Conservation (phyloP, 2,797 vertebrate species). For the Crypturellus tataupa region DNA sequence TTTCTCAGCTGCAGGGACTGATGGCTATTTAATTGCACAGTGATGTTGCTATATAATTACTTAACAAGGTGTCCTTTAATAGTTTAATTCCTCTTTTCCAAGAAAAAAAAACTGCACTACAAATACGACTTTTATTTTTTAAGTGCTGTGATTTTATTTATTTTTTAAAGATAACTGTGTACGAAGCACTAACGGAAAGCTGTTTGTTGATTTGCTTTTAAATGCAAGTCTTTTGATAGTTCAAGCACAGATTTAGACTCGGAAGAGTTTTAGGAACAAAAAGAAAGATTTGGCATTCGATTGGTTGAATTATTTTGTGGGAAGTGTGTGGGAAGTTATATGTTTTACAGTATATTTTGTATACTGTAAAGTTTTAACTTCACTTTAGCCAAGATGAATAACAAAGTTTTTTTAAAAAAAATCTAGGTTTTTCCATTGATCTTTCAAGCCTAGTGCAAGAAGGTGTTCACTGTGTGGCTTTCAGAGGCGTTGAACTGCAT, state of each 20-base stretch:
- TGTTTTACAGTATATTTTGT: neutral
- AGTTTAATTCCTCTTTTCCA: slow-evolving; percentile 86
- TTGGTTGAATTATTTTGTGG: neutral
- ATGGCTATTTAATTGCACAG: slow-evolving; percentile 89
- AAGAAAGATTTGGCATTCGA: neutral
- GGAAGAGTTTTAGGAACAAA: neutral
- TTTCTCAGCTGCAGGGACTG: slow-evolving; percentile 88
- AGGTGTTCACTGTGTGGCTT: neutral
- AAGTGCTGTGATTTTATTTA: slow-evolving; percentile 58
- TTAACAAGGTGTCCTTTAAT: slow-evolving; percentile 90
- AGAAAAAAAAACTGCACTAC: slow-evolving; percentile 66
- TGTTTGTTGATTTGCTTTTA: slow-evolving; percentile 67
- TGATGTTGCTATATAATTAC: slow-evolving; percentile 88
- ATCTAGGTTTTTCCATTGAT: neutral
- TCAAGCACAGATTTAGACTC: slow-evolving; percentile 34
- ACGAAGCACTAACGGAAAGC: slow-evolving; percentile 51
- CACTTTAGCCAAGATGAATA: neutral
- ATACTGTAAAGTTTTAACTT: neutral
- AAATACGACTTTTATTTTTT: slow-evolving; percentile 71
- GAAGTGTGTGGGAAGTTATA: too few species aligned
- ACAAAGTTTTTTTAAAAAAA: neutral
- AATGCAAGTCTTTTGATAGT: slow-evolving; percentile 54
- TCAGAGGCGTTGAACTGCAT: neutral
- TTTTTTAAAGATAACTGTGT: slow-evolving; percentile 56
- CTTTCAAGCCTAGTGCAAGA: neutral